Base-by-base conservation (phyloP, 37 sponge, comb jelly and placozoan genomes). In the Aplysina aerophoba region DNA sequence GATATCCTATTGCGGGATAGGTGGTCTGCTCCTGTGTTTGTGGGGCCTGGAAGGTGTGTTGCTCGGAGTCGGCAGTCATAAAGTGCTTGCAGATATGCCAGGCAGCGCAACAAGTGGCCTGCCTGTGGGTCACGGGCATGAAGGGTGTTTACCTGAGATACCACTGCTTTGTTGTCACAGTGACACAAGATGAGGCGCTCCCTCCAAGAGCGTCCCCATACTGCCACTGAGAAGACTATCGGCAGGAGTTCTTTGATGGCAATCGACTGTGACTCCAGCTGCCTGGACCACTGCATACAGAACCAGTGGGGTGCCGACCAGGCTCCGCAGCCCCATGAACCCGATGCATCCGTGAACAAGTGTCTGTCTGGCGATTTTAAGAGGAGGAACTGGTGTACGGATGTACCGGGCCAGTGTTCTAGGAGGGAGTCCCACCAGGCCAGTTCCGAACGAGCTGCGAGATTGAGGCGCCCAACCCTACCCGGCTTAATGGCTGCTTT, bases 241-340 rank as follows among this genome's bases (percentile, higher is more conserved):
- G 60, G 27, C 15, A 22, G 15, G 25, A 63, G 20, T 30, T 81
- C 83, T 27, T 63, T 81, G 14, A 38, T 16, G 15, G 66, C 83
- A 17, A 63, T 81, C n/a, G n/a, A n/a, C n/a, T n/a, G n/a, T 17
- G 63, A 65, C 14, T 31, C 15, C 15, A 21, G 50, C 17, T 15
- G 25, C 15, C 65, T 20, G 16, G 15, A 14, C 83, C 83, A 81
- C 65, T 66, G 83, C n/a, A 16, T 15, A 62, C 65, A 63, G 27
- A 81, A 15, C 83, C 83, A 81, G 22, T 21, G 62, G 14, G 22
- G 62, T 20, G 28, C 63, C 13, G 19, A 58, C 28, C 41, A 60
- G n/a, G 83, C 83, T 15, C 83, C 83, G 66, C 83, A 81, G n/a
- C 83, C 83, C 66, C 66, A 64, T 22, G 62, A 60, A 11, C 83